Percentiles rank a stretch among this genome's conserved stretches.
These are phyloP conservation scores for Falco rusticolus DNA, from an alignment of 2,797 vertebrate species.

Conservation along the genomic window DNA sequence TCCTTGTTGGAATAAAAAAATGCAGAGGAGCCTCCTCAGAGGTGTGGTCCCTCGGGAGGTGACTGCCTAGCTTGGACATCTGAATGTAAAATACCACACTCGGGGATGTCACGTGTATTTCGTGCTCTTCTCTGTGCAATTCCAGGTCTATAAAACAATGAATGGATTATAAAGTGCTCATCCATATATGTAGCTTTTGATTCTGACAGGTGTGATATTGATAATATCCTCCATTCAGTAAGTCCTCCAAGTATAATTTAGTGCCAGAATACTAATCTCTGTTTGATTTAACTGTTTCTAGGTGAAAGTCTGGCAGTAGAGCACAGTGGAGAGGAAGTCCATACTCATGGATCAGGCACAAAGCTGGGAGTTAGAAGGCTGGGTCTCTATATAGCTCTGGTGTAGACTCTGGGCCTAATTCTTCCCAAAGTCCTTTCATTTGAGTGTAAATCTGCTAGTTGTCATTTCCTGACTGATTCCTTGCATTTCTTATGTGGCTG, in stretches of 20 bases:
- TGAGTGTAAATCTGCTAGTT: not conserved
- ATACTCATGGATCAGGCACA: not conserved
- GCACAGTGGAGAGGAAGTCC: accelerated
- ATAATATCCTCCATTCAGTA: constrained; percentile 20
- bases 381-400: not conserved
- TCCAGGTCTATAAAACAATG: not conserved
- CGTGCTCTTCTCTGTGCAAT: not conserved
- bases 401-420: not conserved
- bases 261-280: not conserved
- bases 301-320: not conserved
- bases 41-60: not conserved
- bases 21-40: not conserved
- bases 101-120: not conserved
- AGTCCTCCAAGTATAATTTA: constrained; percentile 29
- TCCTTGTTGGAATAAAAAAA: not conserved
- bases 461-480: not conserved
- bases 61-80: not conserved
- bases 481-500: not conserved
- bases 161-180: constrained; percentile 14
- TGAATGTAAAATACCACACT: constrained; percentile 36
- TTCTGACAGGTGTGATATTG: constrained; percentile 45
- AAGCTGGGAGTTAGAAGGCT: not conserved
- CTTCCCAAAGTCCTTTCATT: not conserved
- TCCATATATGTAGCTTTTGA: constrained; percentile 20
- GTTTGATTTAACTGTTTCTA: constrained; percentile 28